phyloP scores from a whole-genome alignment of 2,797 vertebrate species.

The Halcyon chelicuti region DNA sequence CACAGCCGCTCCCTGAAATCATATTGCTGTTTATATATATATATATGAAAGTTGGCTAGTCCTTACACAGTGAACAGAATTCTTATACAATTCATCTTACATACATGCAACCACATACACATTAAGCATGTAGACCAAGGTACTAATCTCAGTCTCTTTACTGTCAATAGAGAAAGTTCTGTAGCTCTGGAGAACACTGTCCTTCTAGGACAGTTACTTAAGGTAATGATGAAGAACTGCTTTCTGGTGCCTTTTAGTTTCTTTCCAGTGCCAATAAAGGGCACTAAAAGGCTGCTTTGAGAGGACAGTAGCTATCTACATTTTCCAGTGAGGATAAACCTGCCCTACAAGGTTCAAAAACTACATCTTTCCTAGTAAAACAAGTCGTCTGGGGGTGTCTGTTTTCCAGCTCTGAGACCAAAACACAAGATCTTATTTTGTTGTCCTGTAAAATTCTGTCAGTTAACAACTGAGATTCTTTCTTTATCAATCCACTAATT shows the following conservation, averaged over 20 bases:
- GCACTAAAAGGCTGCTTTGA: background rate
- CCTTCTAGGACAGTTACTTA: background rate
- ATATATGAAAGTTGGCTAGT: background rate
- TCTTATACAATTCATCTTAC: background rate
- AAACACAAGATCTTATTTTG: background rate
- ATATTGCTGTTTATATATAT: background rate
- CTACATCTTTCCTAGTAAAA: background rate
- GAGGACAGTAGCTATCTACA: background rate
- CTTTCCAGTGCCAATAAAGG: background rate
- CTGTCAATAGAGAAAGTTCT: background rate
- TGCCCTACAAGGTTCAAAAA: background rate
- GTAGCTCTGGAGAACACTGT: rapidly evolving
- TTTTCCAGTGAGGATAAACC: background rate
- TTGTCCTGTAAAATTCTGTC: background rate
- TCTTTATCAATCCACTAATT: background rate
- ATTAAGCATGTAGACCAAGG: background rate
- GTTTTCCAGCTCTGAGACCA: background rate
- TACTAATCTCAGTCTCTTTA: background rate
- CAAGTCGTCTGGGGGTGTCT: rapidly evolving
- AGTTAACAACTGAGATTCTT: background rate
- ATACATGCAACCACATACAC: background rate
- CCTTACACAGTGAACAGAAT: background rate
- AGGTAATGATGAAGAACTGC: background rate
- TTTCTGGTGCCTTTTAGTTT: background rate
- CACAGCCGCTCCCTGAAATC: background rate